Evolutionary conservation across 2,113 vertebrate species (phyloP).

Genomic region (Hoplias malabaricus): DNA sequence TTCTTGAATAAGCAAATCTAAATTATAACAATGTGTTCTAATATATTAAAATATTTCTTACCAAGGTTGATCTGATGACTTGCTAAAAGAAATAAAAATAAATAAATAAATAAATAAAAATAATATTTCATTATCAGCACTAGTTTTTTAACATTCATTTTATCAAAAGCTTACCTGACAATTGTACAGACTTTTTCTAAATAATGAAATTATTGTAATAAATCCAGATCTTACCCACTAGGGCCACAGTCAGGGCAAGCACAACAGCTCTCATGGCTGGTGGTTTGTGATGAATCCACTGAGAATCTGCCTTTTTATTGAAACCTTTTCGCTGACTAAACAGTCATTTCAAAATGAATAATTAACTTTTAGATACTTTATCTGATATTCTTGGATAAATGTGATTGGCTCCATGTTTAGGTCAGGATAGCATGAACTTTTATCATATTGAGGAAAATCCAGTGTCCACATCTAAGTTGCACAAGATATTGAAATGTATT

Average conservation of each 20-base stretch:
- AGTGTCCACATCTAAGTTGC: no score
- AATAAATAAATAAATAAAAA: no score
- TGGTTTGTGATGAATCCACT: constrained; percentile 41
- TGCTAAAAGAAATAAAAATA: constrained; percentile 34
- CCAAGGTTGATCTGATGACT: constrained; percentile 54
- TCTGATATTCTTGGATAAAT: not conserved
- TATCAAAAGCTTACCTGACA: no score
- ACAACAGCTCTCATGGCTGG: constrained; percentile 79
- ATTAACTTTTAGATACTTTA: constrained; percentile 21
- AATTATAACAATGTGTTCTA: no score
- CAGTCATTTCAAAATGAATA: constrained; percentile 24
- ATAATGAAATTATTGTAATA: no score
- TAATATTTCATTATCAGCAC: not conserved
- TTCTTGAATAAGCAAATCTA: no score
- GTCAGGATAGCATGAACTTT: constrained; percentile 15
- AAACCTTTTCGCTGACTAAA: constrained; percentile 42
- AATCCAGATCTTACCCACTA: constrained; percentile 76
- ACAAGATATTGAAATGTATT: no score
- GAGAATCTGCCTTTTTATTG: constrained; percentile 53
- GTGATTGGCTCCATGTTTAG: not conserved
- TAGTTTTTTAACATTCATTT: no score
- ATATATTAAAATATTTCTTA: constrained; percentile 46
- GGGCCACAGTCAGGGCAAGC: constrained; percentile 73
- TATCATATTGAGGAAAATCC: no score
- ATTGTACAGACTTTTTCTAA: no score